Percentiles rank a stretch among this genome's conserved stretches.
phyloP scores from a whole-genome alignment of 2,888 invertebrate species.

The Amiota minor region DNA sequence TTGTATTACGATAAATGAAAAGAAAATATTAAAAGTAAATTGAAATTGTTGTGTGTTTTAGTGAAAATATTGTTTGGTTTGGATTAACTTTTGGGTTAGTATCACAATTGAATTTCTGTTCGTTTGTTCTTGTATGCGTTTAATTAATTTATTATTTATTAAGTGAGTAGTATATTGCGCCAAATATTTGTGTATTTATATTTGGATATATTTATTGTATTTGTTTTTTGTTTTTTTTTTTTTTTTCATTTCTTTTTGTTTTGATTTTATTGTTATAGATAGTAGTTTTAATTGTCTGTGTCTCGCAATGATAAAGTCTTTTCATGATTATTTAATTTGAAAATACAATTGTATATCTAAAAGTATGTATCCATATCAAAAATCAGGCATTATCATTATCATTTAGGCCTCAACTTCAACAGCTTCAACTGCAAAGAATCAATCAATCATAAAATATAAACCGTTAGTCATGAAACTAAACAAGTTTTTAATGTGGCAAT shows the following conservation, averaged over 20 bases:
- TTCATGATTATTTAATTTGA: constrained; percentile 57
- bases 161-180: constrained; percentile 8
- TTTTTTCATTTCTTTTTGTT: constrained; percentile 26
- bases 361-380: constrained; percentile 65
- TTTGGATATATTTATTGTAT: constrained; percentile 8
- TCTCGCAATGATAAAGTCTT: constrained; percentile 59
- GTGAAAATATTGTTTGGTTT: constrained; percentile 34
- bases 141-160: background rate
- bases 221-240: too few relatives aligned
- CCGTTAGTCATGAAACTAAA: constrained; percentile 68
- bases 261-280: constrained; percentile 18
- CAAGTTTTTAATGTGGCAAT: constrained; percentile 52
- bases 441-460: constrained; percentile 71
- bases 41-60: constrained; percentile 9
- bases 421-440: constrained; percentile 73
- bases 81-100: constrained; percentile 44
- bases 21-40: constrained; percentile 5
- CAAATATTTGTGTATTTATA: background rate
- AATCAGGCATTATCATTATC: constrained; percentile 65
- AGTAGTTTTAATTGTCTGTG: constrained; percentile 38
- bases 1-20: too few relatives aligned
- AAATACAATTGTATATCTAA: constrained; percentile 58
- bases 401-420: constrained; percentile 73
- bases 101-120: constrained; percentile 43
- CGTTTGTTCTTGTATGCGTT: too few relatives aligned